phyloP scores from a whole-genome alignment of 2,113 vertebrate species.

The Hepsetus odoe region DNA sequence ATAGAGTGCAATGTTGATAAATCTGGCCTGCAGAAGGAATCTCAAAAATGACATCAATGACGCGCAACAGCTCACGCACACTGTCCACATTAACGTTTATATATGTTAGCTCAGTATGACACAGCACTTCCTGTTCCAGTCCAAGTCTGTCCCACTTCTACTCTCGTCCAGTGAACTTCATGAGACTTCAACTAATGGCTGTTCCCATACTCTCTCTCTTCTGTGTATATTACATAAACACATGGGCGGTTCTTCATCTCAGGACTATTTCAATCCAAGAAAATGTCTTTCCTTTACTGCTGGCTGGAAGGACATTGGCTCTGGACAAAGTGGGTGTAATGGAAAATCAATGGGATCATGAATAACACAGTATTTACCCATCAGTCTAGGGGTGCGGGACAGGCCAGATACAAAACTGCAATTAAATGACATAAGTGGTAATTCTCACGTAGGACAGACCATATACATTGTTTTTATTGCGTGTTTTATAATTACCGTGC shows the following conservation, averaged over 20 bases:
- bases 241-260: not conserved
- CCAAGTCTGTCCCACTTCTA: not conserved
- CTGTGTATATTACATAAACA: not conserved
- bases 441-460: no score
- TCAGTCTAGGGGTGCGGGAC: no score
- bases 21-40: slow-evolving; percentile 1
- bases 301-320: no score
- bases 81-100: not conserved
- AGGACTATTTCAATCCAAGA: no score
- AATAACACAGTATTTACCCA: no score
- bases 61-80: not conserved
- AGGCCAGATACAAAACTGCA: no score
- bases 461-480: no score
- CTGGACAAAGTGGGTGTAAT: no score
- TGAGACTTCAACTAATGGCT: not conserved
- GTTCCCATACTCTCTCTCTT: not conserved
- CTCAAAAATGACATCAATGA: not conserved
- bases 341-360: no score
- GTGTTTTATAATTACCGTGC: no score
- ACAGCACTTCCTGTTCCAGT: not conserved
- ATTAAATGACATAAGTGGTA: no score
- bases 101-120: not conserved
- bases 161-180: not conserved
- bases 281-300: no score
- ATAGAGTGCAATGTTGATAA: slow-evolving; percentile 29